phyloP scores from a whole-genome alignment of 53 echinoderm and acorn worm species.

The Patiria pectinifera region DNA sequence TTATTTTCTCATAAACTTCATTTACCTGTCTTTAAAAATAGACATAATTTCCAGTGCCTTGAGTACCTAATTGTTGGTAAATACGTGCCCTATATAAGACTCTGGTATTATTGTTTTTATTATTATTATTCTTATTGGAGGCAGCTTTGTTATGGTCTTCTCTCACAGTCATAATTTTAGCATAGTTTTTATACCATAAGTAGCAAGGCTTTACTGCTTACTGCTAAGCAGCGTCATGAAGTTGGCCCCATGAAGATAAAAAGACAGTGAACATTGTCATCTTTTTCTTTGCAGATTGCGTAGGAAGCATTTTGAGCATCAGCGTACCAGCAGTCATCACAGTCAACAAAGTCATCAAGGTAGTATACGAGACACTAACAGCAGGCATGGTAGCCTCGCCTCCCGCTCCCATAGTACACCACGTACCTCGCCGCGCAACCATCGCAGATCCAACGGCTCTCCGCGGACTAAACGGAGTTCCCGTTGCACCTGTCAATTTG shows the following conservation, averaged over 20 bases:
- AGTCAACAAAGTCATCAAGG: conserved; percentile 70
- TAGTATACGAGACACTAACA: conserved; percentile 56
- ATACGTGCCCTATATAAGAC: too few relatives aligned
- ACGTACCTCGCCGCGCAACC: conserved; percentile 62
- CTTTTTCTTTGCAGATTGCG: conserved; percentile 64
- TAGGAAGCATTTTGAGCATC: conserved; percentile 67
- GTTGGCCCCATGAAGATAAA: background rate
- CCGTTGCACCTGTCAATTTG: conserved; percentile 51
- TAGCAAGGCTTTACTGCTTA: background rate
- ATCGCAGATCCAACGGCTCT: conserved; percentile 57
- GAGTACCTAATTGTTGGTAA: too few relatives aligned
- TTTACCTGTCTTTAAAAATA: too few relatives aligned
- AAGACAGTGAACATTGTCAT: background rate
- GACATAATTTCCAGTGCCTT: too few relatives aligned
- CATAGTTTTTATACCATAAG: too few relatives aligned
- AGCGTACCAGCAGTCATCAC: conserved; percentile 72
- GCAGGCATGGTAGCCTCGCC: conserved; percentile 72
- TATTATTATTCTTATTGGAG: too few relatives aligned
- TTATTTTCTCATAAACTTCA: too few relatives aligned
- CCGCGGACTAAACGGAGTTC: conserved; percentile 44
- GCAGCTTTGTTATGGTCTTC: too few relatives aligned
- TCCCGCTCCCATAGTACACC: conserved; percentile 65
- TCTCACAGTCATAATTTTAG: too few relatives aligned
- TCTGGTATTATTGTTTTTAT: too few relatives aligned
- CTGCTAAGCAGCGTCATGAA: too few relatives aligned